Conservation (phyloP, 2,797 vertebrate species). For the Hypotaenidia philippensis region DNA sequence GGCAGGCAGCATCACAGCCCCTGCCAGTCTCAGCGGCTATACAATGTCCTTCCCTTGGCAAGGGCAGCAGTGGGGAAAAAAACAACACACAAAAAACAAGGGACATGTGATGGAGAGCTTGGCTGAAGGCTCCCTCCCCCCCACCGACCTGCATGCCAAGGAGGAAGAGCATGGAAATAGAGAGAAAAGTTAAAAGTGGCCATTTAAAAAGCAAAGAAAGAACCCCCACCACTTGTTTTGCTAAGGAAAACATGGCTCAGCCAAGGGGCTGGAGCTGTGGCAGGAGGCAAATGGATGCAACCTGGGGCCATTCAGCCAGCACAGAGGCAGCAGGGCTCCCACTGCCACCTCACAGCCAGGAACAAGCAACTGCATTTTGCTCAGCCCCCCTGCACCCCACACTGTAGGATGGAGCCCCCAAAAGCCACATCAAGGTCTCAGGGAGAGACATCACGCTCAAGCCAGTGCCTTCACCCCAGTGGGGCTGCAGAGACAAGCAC, state of each 20-base stretch:
- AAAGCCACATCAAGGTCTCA: background rate
- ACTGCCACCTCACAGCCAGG: background rate
- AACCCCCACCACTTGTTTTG: background rate
- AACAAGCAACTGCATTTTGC: accelerated
- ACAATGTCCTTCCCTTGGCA: conserved; percentile 66
- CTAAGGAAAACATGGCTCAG: background rate
- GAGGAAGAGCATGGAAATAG: background rate
- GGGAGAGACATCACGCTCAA: accelerated
- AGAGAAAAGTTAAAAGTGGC: background rate
- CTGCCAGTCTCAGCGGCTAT: conserved; percentile 54
- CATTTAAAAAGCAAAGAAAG: background rate
- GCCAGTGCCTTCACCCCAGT: background rate
- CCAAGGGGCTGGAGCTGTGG: background rate
- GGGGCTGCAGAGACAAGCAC: background rate
- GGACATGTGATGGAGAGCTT: conserved; percentile 50
- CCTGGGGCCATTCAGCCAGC: background rate
- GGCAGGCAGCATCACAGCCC: conserved; percentile 33
- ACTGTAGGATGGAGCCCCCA: accelerated
- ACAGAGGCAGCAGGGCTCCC: background rate
- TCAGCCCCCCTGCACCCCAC: background rate
- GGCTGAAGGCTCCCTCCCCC: conserved; percentile 12
- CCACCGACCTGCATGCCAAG: background rate
- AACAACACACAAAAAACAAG: conserved; percentile 67
- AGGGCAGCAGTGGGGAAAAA: conserved; percentile 46
- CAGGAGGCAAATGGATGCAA: accelerated